phyloP scores from a whole-genome alignment of 2,113 vertebrate genomes.

The Galbula dea region DNA sequence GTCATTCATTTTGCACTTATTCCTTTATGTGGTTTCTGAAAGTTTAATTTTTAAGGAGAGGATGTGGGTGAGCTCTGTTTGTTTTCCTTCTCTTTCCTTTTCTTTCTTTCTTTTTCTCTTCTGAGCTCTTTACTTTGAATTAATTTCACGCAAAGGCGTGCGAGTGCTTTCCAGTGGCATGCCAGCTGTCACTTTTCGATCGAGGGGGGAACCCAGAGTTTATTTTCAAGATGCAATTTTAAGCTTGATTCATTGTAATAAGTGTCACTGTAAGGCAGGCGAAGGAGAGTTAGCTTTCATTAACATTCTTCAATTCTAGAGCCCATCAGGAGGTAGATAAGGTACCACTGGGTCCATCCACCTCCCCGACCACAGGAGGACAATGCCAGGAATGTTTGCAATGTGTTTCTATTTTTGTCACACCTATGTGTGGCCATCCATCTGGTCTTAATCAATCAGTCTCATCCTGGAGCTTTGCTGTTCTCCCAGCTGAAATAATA shows the following conservation, averaged over 20 bases:
- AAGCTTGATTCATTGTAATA: constrained; percentile 40
- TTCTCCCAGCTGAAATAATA: constrained; percentile 91
- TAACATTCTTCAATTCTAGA: constrained; percentile 78
- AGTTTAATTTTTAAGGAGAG: constrained; percentile 67
- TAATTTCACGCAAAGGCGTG: constrained; percentile 21
- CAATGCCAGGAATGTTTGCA: constrained; percentile 84
- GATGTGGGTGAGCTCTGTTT: constrained; percentile 56
- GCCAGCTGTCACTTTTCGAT: constrained; percentile 55
- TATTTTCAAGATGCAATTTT: constrained; percentile 53
- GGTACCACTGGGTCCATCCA: constrained; percentile 64
- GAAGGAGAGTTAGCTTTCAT: constrained; percentile 65
- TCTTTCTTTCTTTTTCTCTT: constrained; percentile 10
- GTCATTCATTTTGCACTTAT: constrained; percentile 59
- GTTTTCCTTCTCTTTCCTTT: constrained; percentile 34
- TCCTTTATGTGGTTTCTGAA: constrained; percentile 68
- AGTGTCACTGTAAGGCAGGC: constrained; percentile 59
- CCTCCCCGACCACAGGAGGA: constrained; percentile 76
- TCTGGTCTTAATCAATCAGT: constrained; percentile 94
- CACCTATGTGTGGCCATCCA: constrained; percentile 88
- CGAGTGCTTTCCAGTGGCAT: not conserved
- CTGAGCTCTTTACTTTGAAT: constrained; percentile 34
- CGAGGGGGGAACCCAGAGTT: not conserved
- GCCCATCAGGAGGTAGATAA: constrained; percentile 81
- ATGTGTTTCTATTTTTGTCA: constrained; percentile 87
- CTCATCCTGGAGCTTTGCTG: constrained; percentile 80